A percentile compares a stretch with the other conserved stretches of the same genome.
Evolutionary conservation across 2,888 invertebrate genomes (phyloP).

Genomic region (Napeogenes sylphis): DNA sequence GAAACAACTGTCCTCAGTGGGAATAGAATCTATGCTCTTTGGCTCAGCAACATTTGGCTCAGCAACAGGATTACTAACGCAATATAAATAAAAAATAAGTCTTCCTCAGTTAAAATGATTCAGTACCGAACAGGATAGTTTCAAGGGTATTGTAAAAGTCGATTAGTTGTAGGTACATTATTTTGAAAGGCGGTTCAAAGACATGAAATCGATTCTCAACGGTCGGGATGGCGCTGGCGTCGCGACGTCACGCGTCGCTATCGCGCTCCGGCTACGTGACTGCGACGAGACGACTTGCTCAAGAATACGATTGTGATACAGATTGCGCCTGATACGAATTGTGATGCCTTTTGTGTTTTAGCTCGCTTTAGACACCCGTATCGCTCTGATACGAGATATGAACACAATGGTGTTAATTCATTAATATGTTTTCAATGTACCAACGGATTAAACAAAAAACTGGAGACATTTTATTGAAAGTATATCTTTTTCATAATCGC

Average conservation of each 20-base stretch:
- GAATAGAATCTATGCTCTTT: no score
- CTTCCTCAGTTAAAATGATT: no score
- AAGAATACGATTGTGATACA: conserved; percentile 17
- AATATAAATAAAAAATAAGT: no score
- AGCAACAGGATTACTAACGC: no score
- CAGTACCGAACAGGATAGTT: conserved; percentile 11
- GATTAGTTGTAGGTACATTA: conserved; percentile 20
- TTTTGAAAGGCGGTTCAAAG: conserved; percentile 31
- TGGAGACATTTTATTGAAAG: no score
- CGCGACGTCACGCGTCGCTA: conserved; percentile 28
- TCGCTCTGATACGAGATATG: not conserved
- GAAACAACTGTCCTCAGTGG: no score
- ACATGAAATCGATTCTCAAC: conserved; percentile 32
- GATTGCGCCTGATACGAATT: conserved; percentile 10
- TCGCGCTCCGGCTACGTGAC: conserved; percentile 23
- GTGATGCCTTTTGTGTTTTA: conserved; percentile 1
- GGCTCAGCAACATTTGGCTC: no score
- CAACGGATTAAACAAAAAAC: no score
- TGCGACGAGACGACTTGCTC: conserved; percentile 17
- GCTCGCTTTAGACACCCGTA: not conserved
- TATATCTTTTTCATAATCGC: no score
- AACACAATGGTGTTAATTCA: not conserved
- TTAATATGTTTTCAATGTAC: no score
- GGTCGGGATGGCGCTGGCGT: conserved; percentile 18
- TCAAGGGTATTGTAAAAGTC: conserved; percentile 22